Conservation (phyloP, 2,113 vertebrate genomes). For the Zonotrichia leucophrys region DNA sequence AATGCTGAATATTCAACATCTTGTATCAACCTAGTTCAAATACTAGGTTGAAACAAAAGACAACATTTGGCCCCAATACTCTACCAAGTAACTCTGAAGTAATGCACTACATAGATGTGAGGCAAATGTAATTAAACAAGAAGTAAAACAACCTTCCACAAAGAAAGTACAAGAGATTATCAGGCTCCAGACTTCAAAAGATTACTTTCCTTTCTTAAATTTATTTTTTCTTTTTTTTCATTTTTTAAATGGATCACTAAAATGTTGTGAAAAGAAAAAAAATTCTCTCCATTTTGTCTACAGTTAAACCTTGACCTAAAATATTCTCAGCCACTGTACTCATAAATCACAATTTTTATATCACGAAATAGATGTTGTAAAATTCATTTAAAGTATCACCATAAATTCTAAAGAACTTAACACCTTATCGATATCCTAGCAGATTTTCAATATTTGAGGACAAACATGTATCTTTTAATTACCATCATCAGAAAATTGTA, state of each 20-base stretch:
- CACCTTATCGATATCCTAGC: not conserved
- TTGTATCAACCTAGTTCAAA: not conserved
- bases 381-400: not conserved
- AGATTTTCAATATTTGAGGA: not conserved
- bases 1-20: slow-evolving; percentile 66
- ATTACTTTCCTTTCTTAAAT: not conserved
- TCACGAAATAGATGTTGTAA: not conserved
- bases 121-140: not conserved
- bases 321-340: not conserved
- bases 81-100: not conserved
- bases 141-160: not conserved
- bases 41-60: not conserved
- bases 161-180: not conserved
- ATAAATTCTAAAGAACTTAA: not conserved
- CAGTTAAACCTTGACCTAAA: not conserved
- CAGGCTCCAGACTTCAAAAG: not conserved
- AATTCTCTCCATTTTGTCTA: not conserved
- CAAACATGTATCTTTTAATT: not conserved
- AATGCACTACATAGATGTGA: not conserved
- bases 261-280: not conserved
- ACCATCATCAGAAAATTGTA: not conserved
- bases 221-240: not conserved
- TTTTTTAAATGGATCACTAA: not conserved
- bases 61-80: not conserved
- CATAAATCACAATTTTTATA: not conserved